These are phyloP conservation scores for Emydocephalus ijimae DNA, from an alignment of 2,113 vertebrate species.

Conservation along the genomic window DNA sequence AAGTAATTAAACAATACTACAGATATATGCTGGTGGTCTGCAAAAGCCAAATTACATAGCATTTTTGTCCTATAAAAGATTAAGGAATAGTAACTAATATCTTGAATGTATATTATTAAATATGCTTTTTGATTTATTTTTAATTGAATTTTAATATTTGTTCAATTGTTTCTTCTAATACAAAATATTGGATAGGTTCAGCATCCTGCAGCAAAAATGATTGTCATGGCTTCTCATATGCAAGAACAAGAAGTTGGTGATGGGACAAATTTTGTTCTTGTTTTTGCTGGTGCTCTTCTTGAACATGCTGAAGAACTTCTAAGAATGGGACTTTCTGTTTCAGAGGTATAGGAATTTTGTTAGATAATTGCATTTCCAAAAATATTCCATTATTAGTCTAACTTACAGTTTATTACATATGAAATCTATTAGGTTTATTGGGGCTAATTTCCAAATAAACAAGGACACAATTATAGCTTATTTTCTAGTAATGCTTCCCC, in stretches of 20 bases:
- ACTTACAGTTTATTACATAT: neutral
- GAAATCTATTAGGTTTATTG: neutral
- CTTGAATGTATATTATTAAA: neutral
- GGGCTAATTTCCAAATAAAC: no score
- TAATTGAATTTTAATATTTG: neutral
- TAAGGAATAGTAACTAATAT: neutral
- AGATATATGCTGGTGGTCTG: neutral
- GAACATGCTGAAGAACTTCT: slow-evolving; percentile 92
- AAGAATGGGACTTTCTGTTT: slow-evolving; percentile 92
- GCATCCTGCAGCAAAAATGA: slow-evolving; percentile 97
- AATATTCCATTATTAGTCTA: neutral
- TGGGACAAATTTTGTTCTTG: slow-evolving; percentile 96
- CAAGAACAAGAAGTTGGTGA: slow-evolving; percentile 98
- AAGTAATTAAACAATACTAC: neutral
- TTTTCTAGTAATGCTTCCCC: neutral
- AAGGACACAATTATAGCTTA: neutral
- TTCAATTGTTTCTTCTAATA: neutral
- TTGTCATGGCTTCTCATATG: slow-evolving; percentile 98
- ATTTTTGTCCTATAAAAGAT: neutral
- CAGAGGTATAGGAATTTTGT: slow-evolving; percentile 76
- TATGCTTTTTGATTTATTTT: neutral
- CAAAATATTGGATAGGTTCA: slow-evolving; percentile 79
- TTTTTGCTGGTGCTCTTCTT: slow-evolving; percentile 93
- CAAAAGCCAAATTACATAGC: neutral
- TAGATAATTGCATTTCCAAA: neutral